Percentiles rank a stretch among this genome's conserved stretches.
Evolutionary conservation across 2,797 vertebrate species (phyloP).

Genomic region (Gambusia yucatana): DNA sequence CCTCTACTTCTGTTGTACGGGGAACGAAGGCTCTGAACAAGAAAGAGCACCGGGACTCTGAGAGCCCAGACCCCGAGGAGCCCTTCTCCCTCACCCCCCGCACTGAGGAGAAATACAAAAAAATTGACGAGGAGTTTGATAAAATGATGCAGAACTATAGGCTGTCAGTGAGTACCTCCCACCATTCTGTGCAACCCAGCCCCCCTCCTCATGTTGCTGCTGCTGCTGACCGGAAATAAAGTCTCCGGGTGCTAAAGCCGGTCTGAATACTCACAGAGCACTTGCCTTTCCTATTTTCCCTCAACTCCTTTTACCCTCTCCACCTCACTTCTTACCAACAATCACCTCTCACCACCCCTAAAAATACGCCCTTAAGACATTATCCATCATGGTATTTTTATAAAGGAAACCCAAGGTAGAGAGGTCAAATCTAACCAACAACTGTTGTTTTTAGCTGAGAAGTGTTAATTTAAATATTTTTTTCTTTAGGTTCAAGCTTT

Average conservation of each 20-base stretch:
- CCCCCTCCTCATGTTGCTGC: slow-evolving; percentile 52
- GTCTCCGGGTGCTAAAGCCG: slow-evolving; percentile 54
- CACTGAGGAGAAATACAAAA: slow-evolving; percentile 99
- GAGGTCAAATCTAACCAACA: neutral
- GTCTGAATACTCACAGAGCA: slow-evolving; percentile 79
- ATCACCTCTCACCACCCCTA: slow-evolving; percentile 46
- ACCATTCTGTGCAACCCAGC: slow-evolving; percentile 59
- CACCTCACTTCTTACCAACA: slow-evolving; percentile 54
- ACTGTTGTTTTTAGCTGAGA: neutral
- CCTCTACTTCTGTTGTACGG: slow-evolving; percentile 52
- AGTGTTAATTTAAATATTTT: neutral
- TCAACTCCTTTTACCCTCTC: slow-evolving; percentile 40
- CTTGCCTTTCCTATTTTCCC: slow-evolving; percentile 60
- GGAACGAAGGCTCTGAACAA: slow-evolving; percentile 96
- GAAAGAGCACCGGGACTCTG: slow-evolving; percentile 98
- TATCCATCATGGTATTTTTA: slow-evolving; percentile 43
- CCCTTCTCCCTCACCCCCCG: slow-evolving; percentile 97
- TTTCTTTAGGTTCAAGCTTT: too few relatives aligned
- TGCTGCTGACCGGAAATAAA: slow-evolving; percentile 46
- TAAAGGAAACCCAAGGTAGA: slow-evolving; percentile 2
- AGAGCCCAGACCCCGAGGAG: slow-evolving; percentile 96
- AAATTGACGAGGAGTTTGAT: slow-evolving; percentile 99
- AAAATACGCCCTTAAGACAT: slow-evolving; percentile 54
- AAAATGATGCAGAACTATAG: slow-evolving; percentile 99
- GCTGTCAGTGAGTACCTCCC: slow-evolving; percentile 96